These are phyloP conservation scores for Aphyosemion australe DNA, from an alignment of 2,113 vertebrate species.

Conservation along the genomic window DNA sequence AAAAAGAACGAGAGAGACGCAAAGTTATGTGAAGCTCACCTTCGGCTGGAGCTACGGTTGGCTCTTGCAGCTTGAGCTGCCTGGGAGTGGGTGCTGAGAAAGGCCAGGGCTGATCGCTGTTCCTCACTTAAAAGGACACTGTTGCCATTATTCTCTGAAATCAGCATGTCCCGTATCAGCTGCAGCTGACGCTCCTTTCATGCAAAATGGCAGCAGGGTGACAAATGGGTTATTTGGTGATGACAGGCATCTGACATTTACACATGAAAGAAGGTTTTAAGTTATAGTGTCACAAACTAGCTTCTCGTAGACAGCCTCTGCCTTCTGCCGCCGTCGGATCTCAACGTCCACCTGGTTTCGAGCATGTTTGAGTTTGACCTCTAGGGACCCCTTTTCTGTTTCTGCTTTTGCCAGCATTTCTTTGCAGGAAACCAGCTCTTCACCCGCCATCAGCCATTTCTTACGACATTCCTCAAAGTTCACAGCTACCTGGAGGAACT, in stretches of 20 bases:
- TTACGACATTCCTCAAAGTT: conserved; percentile 88
- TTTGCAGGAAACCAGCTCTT: conserved; percentile 83
- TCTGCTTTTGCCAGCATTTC: conserved; percentile 88
- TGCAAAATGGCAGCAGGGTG: conserved; percentile 17
- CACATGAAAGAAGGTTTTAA: neutral
- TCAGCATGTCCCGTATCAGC: conserved; percentile 90
- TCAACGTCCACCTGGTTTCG: conserved; percentile 96
- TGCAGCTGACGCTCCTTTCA: conserved; percentile 90
- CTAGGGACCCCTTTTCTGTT: conserved; percentile 86
- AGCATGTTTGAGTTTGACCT: conserved; percentile 93
- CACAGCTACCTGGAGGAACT: conserved; percentile 87
- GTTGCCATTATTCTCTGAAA: conserved; percentile 85
- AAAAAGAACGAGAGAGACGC: too few species aligned
- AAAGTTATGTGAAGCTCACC: conserved; percentile 67
- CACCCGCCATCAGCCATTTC: conserved; percentile 82
- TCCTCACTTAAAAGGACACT: conserved; percentile 92
- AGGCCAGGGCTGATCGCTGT: conserved; percentile 90
- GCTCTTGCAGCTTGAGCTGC: conserved; percentile 60
- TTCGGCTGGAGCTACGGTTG: conserved; percentile 81
- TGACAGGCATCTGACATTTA: neutral
- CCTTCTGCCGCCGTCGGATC: conserved; percentile 89
- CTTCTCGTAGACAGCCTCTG: conserved; percentile 89
- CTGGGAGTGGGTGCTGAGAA: conserved; percentile 86
- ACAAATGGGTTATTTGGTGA: neutral
- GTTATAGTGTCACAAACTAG: conserved; percentile 79